Percentiles rank a stretch among this genome's conserved stretches.
phyloP scores from a whole-genome alignment of 2,888 invertebrate genomes.

The Unio delphinus region DNA sequence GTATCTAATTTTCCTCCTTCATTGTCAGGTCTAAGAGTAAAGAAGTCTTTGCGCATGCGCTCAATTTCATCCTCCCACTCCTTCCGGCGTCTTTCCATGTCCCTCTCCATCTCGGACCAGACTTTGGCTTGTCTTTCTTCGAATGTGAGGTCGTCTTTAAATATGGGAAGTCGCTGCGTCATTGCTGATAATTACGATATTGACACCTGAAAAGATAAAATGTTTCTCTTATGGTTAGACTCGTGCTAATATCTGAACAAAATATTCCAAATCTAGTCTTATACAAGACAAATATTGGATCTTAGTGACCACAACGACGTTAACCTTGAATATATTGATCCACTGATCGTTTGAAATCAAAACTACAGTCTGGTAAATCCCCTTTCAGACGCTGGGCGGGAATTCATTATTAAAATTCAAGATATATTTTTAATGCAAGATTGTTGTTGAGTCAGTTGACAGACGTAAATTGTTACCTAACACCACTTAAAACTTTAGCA shows the following conservation, averaged over 20 bases:
- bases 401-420: too few species aligned
- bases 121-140: slow-evolving; percentile 66
- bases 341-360: too few species aligned
- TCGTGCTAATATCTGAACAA: neutral
- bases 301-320: too few species aligned
- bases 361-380: too few species aligned
- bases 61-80: slow-evolving; percentile 69
- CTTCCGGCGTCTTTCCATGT: slow-evolving; percentile 60
- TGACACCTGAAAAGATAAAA: slow-evolving; percentile 26
- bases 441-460: too few species aligned
- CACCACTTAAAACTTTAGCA: too few species aligned
- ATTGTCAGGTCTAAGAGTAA: slow-evolving; percentile 59
- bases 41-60: slow-evolving; percentile 69
- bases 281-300: too few species aligned
- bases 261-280: too few species aligned
- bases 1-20: slow-evolving; percentile 40
- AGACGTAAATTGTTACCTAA: too few species aligned
- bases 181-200: slow-evolving; percentile 31
- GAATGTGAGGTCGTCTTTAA: slow-evolving; percentile 65
- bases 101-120: slow-evolving; percentile 66
- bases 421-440: too few species aligned
- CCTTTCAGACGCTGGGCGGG: too few species aligned
- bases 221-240: neutral
- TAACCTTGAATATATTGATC: too few species aligned
- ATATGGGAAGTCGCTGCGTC: slow-evolving; percentile 66